Percentiles rank a stretch among this genome's conserved stretches.
These are phyloP conservation scores for Pasiphila rectangulata DNA, from an alignment of 2,888 invertebrate genomes.

Conservation along the genomic window DNA sequence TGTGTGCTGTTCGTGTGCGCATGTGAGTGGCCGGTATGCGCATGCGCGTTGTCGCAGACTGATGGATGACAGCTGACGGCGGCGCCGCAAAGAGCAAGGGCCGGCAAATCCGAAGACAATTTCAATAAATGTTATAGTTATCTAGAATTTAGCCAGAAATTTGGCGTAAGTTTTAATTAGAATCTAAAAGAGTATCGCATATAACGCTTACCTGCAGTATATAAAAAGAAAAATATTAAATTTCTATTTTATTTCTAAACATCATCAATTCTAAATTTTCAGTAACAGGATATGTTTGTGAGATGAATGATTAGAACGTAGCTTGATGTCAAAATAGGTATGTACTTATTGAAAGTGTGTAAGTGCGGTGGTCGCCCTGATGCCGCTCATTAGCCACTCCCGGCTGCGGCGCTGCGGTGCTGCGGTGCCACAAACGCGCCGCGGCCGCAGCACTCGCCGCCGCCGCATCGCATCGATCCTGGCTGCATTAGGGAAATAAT, in stretches of 20 bases:
- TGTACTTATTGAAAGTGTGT: too few species aligned
- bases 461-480: slow-evolving; percentile 14
- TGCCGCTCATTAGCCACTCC: slow-evolving; percentile 61
- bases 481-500: slow-evolving; percentile 19
- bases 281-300: too few species aligned
- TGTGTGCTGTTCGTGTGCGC: slow-evolving; percentile 37
- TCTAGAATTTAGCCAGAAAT: slow-evolving; percentile 45
- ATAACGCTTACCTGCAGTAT: too few species aligned
- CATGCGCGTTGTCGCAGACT: slow-evolving; percentile 74
- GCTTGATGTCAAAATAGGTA: neutral
- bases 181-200: slow-evolving; percentile 41
- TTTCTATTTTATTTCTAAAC: too few species aligned
- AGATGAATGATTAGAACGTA: too few species aligned
- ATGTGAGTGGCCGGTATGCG: slow-evolving; percentile 49
- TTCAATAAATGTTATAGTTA: slow-evolving; percentile 53
- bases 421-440: slow-evolving; percentile 40
- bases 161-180: slow-evolving; percentile 47
- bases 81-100: slow-evolving; percentile 47
- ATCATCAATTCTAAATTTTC: too few species aligned
- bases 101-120: slow-evolving; percentile 39
- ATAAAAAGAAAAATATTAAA: too few species aligned
- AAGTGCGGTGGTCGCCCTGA: slow-evolving; percentile 35
- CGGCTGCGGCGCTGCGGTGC: slow-evolving; percentile 41
- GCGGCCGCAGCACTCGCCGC: slow-evolving; percentile 32
- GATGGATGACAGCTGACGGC: slow-evolving; percentile 80